Conservation (phyloP, 2,888 invertebrate genomes). For the Adineta ricciae region DNA sequence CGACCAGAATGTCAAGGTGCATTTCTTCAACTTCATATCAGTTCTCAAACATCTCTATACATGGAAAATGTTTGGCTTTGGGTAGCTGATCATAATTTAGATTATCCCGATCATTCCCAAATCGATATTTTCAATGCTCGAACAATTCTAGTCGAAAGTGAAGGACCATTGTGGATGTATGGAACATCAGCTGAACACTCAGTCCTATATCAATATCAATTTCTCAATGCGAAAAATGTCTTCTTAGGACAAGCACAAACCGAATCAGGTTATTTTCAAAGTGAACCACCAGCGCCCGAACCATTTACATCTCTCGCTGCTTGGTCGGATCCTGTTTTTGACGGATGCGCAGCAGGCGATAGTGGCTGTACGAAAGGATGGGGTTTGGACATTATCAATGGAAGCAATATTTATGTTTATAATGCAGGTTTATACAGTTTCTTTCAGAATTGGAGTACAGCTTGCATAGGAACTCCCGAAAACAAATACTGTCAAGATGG, state of each 20-base stretch:
- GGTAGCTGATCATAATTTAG: not conserved
- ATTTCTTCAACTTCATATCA: not conserved
- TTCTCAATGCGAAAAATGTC: not conserved
- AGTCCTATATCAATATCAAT: not conserved
- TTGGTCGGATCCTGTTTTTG: conserved; percentile 1
- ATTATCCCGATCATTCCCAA: not conserved
- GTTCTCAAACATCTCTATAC: not conserved
- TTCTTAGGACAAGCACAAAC: conserved; percentile 9
- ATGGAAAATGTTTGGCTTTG: conserved; percentile 3
- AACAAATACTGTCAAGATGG: not conserved
- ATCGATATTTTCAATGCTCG: not conserved
- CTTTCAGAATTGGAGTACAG: not conserved
- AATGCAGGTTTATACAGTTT: not conserved
- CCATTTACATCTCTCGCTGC: not conserved
- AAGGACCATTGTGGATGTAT: conserved; percentile 7
- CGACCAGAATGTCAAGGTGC: not conserved
- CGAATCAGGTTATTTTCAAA: not conserved
- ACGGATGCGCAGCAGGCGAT: not conserved
- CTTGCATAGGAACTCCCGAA: not conserved
- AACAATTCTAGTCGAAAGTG: not conserved
- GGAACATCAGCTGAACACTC: conserved; percentile 3
- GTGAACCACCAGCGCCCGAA: not conserved
- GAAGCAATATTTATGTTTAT: not conserved
- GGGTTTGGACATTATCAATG: not conserved
- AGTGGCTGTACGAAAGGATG: not conserved